Base-by-base conservation (phyloP, 2,888 invertebrate genomes). In the Torymus tubicola region DNA sequence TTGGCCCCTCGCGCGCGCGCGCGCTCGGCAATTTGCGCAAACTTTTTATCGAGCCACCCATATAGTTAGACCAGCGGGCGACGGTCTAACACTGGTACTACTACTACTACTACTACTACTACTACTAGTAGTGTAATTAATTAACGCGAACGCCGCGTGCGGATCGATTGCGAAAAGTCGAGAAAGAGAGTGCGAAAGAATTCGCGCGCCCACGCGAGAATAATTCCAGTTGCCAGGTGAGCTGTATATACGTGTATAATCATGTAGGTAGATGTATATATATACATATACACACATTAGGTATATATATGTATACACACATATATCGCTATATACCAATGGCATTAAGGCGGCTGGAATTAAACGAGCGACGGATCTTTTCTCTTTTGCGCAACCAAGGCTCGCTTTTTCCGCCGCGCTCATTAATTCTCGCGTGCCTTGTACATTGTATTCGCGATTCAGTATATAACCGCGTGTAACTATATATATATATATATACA, bases 381-480 rank as follows among this genome's bases (percentile, higher is more conserved):
- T 69, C 69, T 76, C 63, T 73, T 79, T 70, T 65, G 79, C 72
- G 65, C 71, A 79, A 77, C 81, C 76, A 73, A 78, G 78, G 73
- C 12, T 58, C 55, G 21, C 42, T 63, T 31, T 31, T 14, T 12
- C 14, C 42, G 76, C 65, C 63, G 78, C 78, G 11, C 70, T 77
- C 70, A 64, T 70, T 77, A 70, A 70, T 70, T 77, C 77, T 63
- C 16, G 60, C 11, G 76, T 53, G 64, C 71, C 70, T 24, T 3
- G 24, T 21, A 2, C 53, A 42, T 42, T 42, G 10, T 42, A 42
- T 42, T 21, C 71, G 52, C 61, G 72, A 82, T 82, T 80, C 81
- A 83, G 21, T 21, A 21, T 21, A 80, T 77, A 77, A 75, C 78
- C 76, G 72, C 50, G 50, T 8, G 42, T 21, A 21, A 42, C 42